Conservation (phyloP, 2,797 vertebrate species). For the Melanogrammus aeglefinus region DNA sequence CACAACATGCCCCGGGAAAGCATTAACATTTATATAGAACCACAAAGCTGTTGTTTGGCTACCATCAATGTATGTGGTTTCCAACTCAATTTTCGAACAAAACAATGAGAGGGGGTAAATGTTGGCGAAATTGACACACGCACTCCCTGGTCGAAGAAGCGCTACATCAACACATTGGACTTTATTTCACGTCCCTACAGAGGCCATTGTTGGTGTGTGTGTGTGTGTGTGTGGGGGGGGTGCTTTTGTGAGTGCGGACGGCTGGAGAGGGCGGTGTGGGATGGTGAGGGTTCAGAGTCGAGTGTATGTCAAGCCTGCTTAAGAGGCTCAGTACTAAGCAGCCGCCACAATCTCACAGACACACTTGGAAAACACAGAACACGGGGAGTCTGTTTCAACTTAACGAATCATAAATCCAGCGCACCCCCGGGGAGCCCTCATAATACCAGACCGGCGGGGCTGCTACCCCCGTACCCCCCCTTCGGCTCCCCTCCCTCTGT, state of each 20-base stretch:
- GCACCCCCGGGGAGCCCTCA: slow-evolving; percentile 65
- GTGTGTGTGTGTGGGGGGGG: too few relatives aligned
- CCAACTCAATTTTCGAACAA: slow-evolving; percentile 52
- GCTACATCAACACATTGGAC: slow-evolving; percentile 60
- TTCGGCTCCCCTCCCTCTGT: slow-evolving; percentile 7
- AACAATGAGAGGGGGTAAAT: slow-evolving; percentile 54
- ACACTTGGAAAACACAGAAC: slow-evolving; percentile 54
- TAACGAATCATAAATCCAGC: slow-evolving; percentile 62
- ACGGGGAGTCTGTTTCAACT: slow-evolving; percentile 35
- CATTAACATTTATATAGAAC: slow-evolving; percentile 76
- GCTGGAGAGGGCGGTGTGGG: slow-evolving; percentile 19
- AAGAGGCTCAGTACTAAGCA: slow-evolving; percentile 52
- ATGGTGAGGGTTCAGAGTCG: not conserved
- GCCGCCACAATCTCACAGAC: slow-evolving; percentile 52
- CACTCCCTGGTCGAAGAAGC: slow-evolving; percentile 34
- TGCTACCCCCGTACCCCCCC: not conserved
- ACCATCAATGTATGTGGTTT: slow-evolving; percentile 65
- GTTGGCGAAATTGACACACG: slow-evolving; percentile 44
- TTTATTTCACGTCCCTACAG: slow-evolving; percentile 49
- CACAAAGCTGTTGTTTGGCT: slow-evolving; percentile 56
- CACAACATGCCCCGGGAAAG: slow-evolving; percentile 26
- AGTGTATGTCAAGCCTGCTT: slow-evolving; percentile 56
- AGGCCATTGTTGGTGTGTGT: slow-evolving; percentile 48
- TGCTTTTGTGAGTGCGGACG: too few relatives aligned
- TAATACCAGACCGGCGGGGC: slow-evolving; percentile 51